Evolutionary conservation across 2,797 vertebrate genomes (phyloP).

Genomic region (Fistularia tabacaria): DNA sequence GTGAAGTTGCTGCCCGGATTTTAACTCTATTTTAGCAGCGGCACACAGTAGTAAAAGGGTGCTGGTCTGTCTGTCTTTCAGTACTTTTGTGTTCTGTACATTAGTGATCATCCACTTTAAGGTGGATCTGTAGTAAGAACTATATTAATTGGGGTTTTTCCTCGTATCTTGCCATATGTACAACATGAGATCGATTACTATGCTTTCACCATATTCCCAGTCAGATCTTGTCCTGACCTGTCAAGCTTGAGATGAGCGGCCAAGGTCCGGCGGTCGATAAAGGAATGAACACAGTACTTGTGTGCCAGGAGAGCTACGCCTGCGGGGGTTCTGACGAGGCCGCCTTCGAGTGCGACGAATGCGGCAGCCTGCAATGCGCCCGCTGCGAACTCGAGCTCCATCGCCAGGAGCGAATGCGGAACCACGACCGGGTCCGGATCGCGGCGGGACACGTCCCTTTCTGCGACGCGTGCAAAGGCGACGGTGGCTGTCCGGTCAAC

Average conservation of each 20-base stretch:
- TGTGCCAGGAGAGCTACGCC: conserved; percentile 96
- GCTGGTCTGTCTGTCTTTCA: neutral
- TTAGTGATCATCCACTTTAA: too few species aligned
- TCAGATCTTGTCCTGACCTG: conserved; percentile 5
- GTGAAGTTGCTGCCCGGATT: neutral
- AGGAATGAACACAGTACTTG: conserved; percentile 74
- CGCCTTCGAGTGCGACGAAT: conserved; percentile 93
- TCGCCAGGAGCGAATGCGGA: conserved; percentile 85
- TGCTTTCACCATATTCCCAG: too few species aligned
- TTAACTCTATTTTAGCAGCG: neutral
- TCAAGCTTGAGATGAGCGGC: conserved; percentile 77
- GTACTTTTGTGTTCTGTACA: neutral
- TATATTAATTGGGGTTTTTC: too few species aligned
- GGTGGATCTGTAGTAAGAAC: too few species aligned
- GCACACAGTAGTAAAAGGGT: neutral
- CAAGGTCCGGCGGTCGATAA: conserved; percentile 80
- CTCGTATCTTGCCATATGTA: too few species aligned
- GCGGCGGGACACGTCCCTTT: conserved; percentile 86
- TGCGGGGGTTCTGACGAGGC: conserved; percentile 93
- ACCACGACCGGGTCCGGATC: conserved; percentile 91
- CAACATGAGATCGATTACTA: too few species aligned
- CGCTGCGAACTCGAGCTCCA: conserved; percentile 94
- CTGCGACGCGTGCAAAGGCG: conserved; percentile 90
- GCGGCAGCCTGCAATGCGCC: conserved; percentile 89
- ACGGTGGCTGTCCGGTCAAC: conserved; percentile 46